Evolutionary conservation across 53 echinoderm and acorn worm species (phyloP), one percentile per base, ranked within the genome.

Genomic region (Zoroaster sp.): DNA sequence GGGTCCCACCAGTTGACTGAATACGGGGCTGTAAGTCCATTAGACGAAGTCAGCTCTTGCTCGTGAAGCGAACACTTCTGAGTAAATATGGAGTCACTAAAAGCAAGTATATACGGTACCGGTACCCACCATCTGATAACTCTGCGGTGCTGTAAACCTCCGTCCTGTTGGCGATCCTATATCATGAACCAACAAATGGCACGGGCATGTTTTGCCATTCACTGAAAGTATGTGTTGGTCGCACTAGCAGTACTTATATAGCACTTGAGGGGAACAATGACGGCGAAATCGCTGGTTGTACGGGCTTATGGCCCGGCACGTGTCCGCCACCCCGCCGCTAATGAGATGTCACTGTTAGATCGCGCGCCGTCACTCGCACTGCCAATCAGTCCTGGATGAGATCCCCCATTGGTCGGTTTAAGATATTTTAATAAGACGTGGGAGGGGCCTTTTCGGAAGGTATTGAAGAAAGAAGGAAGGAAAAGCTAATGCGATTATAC

Each of bases 201-300:
- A 63, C 59, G 38, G 79, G 79, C 79, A 35, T 18, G 35, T 15
- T 71, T 12, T 21, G 49, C 85, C 71, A 18, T 41, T 85, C 85
- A 85, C 85, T 85, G 85, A 30, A 85, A 85, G 85, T 85, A 85
- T 85, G 70, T 70, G 85, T 51, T 28, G 49, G 46, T 66, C 71
- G 85, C 44, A 78, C 87, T 71, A 49, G 70, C 72, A 39, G 72
- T 32, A 78, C 79, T 89, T 89, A 89, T 89, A 89, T 89, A 79
- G 70, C 89, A 89, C 89, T 89, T 89, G 78, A 70, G 31, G 89
- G 54, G 18, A 78, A 89, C 89, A 89, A 89, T 89, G 72, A 69
- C 49, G 1, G 35, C 35, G 12, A 52, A 87, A 87, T 75, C 72
- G 59, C 23, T 79, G 85, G 85, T 71, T 71, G 74, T 39, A 11